phyloP scores from a whole-genome alignment of 1,140 invertebrate species.

The Archivesica marissinica region DNA sequence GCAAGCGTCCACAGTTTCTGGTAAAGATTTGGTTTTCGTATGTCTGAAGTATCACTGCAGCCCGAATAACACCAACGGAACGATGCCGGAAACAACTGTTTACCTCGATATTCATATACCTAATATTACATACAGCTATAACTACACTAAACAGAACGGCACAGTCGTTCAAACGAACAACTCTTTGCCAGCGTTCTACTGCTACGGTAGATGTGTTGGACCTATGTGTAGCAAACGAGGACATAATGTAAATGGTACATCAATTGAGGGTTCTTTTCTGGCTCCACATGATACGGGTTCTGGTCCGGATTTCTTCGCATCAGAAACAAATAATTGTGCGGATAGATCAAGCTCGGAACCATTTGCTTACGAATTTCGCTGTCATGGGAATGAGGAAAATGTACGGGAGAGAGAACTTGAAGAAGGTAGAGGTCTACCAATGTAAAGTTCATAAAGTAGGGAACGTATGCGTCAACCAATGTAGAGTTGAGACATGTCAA shows the following conservation, averaged over 20 bases:
- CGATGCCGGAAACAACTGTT: conserved; percentile 1
- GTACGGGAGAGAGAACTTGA: too few relatives aligned
- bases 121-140: background rate
- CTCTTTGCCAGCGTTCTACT: background rate
- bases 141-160: background rate
- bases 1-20: background rate
- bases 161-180: background rate
- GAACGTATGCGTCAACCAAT: too few relatives aligned
- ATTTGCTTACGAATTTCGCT: conserved; percentile 26
- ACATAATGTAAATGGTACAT: background rate
- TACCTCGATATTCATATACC: conserved; percentile 6
- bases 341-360: background rate
- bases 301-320: conserved; percentile 8
- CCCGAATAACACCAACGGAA: too few relatives aligned
- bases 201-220: conserved; percentile 1
- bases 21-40: background rate
- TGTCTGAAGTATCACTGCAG: conserved; percentile 39
- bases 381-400: background rate
- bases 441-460: too few relatives aligned
- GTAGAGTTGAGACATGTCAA: too few relatives aligned
- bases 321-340: background rate
- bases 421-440: too few relatives aligned
- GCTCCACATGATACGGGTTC: background rate
- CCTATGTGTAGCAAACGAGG: background rate
- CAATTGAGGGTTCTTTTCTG: conserved; percentile 10